Conservation (phyloP, 2,888 invertebrate genomes). For the Nasonovia ribisnigri region DNA sequence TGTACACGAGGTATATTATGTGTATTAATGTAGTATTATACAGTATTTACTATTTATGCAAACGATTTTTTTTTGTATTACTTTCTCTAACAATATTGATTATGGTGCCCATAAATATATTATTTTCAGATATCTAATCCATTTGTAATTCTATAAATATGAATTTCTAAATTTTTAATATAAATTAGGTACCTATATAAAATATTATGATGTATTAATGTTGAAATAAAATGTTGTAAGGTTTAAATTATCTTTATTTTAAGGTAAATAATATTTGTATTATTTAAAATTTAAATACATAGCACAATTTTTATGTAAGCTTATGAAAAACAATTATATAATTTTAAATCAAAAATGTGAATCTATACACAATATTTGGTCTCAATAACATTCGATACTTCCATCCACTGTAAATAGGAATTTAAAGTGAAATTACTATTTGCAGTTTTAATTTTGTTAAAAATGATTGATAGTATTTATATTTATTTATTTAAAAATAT, state of each 20-base stretch:
- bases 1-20: not conserved
- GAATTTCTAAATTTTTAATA: not conserved
- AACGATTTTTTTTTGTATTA: too few relatives aligned
- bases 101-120: not conserved
- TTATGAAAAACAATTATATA: not conserved
- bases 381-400: not conserved
- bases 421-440: not conserved
- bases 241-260: not conserved
- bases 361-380: not conserved
- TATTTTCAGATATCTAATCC: not conserved
- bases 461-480: not conserved
- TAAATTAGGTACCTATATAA: not conserved
- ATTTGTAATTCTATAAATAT: not conserved
- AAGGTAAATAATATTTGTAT: not conserved
- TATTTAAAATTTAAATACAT: not conserved
- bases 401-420: not conserved
- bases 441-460: not conserved
- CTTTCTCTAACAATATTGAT: too few relatives aligned
- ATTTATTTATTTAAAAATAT: not conserved
- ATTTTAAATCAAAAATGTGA: not conserved
- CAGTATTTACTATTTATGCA: not conserved
- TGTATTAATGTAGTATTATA: too few relatives aligned
- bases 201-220: too few relatives aligned
- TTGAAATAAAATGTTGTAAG: not conserved
- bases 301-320: not conserved